Evolutionary conservation across 1,140 invertebrate genomes (phyloP).

Genomic region (Planococcus citri): DNA sequence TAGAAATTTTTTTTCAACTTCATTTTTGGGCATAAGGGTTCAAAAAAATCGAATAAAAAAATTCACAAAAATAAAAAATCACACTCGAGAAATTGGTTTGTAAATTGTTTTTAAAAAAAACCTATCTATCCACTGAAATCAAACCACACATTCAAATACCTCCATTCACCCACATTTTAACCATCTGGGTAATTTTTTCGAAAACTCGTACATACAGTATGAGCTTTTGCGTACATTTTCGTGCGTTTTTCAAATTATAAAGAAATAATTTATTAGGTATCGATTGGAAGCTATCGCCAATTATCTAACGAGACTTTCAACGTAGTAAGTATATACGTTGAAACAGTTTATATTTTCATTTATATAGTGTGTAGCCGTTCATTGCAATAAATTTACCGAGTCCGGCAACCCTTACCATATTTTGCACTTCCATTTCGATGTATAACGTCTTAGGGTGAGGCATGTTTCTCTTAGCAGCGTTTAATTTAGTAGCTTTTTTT

Average conservation of each 20-base stretch:
- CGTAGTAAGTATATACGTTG: background rate
- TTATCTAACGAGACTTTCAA: background rate
- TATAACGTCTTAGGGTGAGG: background rate
- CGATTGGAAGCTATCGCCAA: slow-evolving; percentile 1
- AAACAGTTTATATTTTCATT: slow-evolving; percentile 8
- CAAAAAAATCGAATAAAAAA: too few relatives aligned
- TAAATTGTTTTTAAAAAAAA: too few relatives aligned
- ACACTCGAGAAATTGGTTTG: too few relatives aligned
- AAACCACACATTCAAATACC: too few relatives aligned
- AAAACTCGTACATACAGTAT: too few relatives aligned
- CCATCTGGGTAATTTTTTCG: too few relatives aligned
- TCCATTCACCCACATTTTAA: too few relatives aligned
- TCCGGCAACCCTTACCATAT: slow-evolving; percentile 5
- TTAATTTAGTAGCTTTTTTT: slow-evolving; percentile 4
- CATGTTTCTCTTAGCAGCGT: background rate
- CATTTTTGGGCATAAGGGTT: too few relatives aligned
- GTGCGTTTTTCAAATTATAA: background rate
- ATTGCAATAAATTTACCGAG: background rate
- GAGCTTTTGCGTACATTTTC: too few relatives aligned
- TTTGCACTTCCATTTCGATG: slow-evolving; percentile 1
- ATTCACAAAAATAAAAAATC: too few relatives aligned
- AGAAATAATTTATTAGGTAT: slow-evolving; percentile 4
- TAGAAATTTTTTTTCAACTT: too few relatives aligned
- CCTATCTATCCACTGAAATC: too few relatives aligned
- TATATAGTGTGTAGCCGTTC: background rate